Base-by-base conservation (phyloP, 2,797 vertebrate genomes). In the Semaprochilodus insignis region DNA sequence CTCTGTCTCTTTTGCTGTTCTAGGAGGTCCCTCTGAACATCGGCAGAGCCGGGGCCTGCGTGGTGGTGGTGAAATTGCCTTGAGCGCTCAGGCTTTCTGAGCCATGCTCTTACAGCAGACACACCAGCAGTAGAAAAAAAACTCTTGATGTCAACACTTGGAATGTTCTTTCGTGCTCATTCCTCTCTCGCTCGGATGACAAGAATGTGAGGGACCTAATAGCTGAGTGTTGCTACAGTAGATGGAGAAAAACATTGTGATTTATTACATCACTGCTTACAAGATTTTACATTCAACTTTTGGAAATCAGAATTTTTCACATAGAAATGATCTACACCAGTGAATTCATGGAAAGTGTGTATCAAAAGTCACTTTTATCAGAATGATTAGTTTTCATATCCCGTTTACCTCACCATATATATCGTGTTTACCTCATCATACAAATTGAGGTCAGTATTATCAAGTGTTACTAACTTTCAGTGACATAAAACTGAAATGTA, bases 1-100 rank as follows among this genome's bases (percentile, higher is more conserved):
- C 7, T 86, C 78, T 77, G 73, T 77, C 82, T 63, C 65, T 91
- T 75, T 91, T 80, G 90, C 86, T 90, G 52, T 84, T 62, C 66
- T 79, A 99, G 97, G 98, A 99, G 94, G 96, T 97, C 86, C 95
- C 95, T 83, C 95, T 99, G 85, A 99, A 99, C 89, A 96, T 98
- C 44, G 97, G 97, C 89, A 96, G 97, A 91, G 98, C 97, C 40
- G 98, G 98, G 66, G 96, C 97, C 16, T 98, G 97, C 70, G 95
- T 98, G 78, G 97, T 98, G n/a, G 95, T 98, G 75, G 95, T 99
- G 87, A 99, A 97, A 92, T 88, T 98, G 89, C 96, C 96, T 88
- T 98, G 94, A 97, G 87, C 63, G 57, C 25, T 87, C 62, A 74
- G 84, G 90, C 88, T 90, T 89, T 85, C 80, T 59, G 83, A 91